These are phyloP conservation scores for Rhinolophus ferrumequinum DNA, from an alignment of 2,113 vertebrate species.

Conservation along the genomic window DNA sequence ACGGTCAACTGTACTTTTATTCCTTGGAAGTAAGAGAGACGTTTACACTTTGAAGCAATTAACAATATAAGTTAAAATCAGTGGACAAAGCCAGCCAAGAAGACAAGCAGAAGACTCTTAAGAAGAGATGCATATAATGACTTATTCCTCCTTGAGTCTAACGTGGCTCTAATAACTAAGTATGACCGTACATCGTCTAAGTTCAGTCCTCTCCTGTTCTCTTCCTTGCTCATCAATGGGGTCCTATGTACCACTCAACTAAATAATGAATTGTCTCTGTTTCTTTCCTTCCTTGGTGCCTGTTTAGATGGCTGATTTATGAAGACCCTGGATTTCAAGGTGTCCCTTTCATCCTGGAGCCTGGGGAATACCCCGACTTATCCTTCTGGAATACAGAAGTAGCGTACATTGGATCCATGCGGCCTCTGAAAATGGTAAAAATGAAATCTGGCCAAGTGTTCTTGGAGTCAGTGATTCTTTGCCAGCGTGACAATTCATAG, in stretches of 20 bases:
- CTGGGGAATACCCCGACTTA: slow-evolving; percentile 93
- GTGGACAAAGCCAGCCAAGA: neutral
- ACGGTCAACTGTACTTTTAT: neutral
- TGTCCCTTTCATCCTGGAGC: slow-evolving; percentile 90
- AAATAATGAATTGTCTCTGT: neutral
- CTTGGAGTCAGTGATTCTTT: neutral
- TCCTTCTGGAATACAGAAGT: slow-evolving; percentile 92
- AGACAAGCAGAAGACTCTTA: neutral
- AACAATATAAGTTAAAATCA: neutral
- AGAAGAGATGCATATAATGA: neutral
- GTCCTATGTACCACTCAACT: neutral
- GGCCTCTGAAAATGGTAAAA: slow-evolving; percentile 94
- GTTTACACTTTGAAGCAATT: neutral
- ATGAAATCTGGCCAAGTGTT: neutral
- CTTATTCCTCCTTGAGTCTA: neutral
- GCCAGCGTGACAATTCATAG: neutral
- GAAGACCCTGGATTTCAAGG: slow-evolving; percentile 94
- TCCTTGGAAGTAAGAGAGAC: neutral
- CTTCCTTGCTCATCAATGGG: neutral
- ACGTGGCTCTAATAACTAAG: accelerated
- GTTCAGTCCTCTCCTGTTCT: neutral
- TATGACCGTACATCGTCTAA: accelerated
- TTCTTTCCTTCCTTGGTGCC: neutral
- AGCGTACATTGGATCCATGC: slow-evolving; percentile 94
- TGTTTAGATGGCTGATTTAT: slow-evolving; percentile 94